A percentile compares a stretch with the other conserved stretches of the same genome.
Conservation (phyloP, 2,888 invertebrate genomes). For the Lasiommata megera region DNA sequence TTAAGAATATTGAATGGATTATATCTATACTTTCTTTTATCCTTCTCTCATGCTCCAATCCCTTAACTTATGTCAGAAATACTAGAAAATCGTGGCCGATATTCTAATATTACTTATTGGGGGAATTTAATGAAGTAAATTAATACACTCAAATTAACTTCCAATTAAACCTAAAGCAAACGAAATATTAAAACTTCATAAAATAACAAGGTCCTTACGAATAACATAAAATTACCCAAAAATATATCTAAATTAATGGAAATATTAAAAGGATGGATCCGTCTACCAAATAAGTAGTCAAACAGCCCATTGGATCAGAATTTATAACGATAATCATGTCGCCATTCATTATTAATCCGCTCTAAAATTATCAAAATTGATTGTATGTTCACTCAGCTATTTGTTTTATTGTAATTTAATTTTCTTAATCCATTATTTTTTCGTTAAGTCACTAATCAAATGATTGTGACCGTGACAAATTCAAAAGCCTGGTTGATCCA, state of each 20-base stretch:
- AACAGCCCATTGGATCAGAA: slow-evolving; percentile 7
- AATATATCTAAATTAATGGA: background rate
- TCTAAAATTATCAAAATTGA: background rate
- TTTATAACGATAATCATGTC: slow-evolving; percentile 1
- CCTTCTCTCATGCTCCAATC: slow-evolving; percentile 22
- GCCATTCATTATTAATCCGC: background rate
- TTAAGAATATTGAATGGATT: slow-evolving; percentile 8
- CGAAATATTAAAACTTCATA: background rate
- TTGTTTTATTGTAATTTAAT: slow-evolving; percentile 6
- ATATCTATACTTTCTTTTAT: slow-evolving; percentile 11
- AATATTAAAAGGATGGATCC: background rate
- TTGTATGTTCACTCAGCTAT: background rate
- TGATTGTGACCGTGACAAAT: background rate
- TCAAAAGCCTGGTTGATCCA: background rate
- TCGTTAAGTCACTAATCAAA: background rate
- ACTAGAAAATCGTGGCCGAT: background rate
- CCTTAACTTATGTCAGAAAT: slow-evolving; percentile 11
- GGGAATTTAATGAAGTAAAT: background rate
- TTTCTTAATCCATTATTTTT: background rate
- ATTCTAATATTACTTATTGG: slow-evolving; percentile 5
- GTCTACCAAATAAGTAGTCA: slow-evolving; percentile 1
- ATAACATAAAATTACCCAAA: background rate
- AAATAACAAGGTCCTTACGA: background rate
- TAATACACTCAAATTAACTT: background rate
- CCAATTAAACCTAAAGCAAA: background rate